Evolutionary conservation across 2,797 vertebrate species (phyloP), one percentile per base, ranked within the genome.

Genomic region (Hozukius guyotensis): DNA sequence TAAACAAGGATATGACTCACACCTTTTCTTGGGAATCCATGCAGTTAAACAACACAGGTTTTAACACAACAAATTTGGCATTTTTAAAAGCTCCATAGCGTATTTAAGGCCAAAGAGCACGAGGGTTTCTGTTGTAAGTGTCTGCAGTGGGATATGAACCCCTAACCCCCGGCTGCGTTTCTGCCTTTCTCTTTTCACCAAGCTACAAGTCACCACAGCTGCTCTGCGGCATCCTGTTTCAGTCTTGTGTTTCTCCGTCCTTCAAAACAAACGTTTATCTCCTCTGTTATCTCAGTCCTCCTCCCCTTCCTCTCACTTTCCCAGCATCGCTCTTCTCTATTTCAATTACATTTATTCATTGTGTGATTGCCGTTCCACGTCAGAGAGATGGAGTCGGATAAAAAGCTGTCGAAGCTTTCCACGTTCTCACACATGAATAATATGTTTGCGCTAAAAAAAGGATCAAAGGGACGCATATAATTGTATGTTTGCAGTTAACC

Each of bases 201-300:
- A 53, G 27, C 25, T 42, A 42, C 61, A 24, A 14, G 10, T 55
- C 25, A 60, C 42, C 56, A 34, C 62, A 69, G 49, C 68, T 62
- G 53, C 52, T 64, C 16, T 24, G 38, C 27, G 0, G 62, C 52
- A 32, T 85, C 60, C 29, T 1, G 2, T 80, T 72, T 82, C 81
- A 69, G 63, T 55, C 72, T 76, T 38, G 25, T 62, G 62, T 75
- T 82, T 61, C 68, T 80, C 34, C 27, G n/a, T 32, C n/a, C 71
- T 52, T 59, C 42, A 46, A 18, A 69, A 82, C 53, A 75, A 74
- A 24, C 61, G 52, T 56, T 55, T 42, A 73, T 59, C 63, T 63
- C 22, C n/a, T 56, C 69, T 24, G 52, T 56, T 69, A 34, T 76
- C 42, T 61, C 31, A 8, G n/a, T 29, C 52, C 9, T 62, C 71